Percentiles rank a stretch among this genome's conserved stretches.
Conservation (phyloP, 92 coral and sea anemone genomes). For the Scolanthus callimorphus region DNA sequence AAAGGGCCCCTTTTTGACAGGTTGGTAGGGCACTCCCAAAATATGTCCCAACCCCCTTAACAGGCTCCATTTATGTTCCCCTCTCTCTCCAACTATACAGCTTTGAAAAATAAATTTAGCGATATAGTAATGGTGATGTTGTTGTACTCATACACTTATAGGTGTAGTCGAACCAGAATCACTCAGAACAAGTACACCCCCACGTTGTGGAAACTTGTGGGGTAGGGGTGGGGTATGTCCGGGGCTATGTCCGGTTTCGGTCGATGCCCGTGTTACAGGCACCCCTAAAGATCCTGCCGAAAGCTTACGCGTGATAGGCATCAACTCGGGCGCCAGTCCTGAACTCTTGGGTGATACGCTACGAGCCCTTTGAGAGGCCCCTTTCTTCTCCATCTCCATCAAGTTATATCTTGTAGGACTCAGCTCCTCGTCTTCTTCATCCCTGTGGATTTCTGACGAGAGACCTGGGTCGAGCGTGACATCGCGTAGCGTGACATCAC, state of each 20-base stretch:
- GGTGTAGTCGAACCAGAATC: constrained; percentile 22
- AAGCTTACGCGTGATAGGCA: background rate
- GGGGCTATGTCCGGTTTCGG: background rate
- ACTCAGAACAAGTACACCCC: constrained; percentile 16
- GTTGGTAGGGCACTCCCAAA: too few relatives aligned
- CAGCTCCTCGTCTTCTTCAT: too few relatives aligned
- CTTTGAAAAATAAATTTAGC: too few relatives aligned
- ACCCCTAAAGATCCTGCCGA: constrained; percentile 1
- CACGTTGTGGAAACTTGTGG: constrained; percentile 6
- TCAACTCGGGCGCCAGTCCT: background rate
- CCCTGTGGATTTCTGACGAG: too few relatives aligned
- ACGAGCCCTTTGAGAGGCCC: background rate
- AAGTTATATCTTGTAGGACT: too few relatives aligned
- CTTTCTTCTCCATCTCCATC: too few relatives aligned
- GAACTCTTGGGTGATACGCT: background rate
- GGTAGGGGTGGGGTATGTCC: constrained; percentile 21
- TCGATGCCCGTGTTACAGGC: background rate
- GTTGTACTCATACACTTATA: constrained; percentile 13
- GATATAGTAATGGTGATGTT: too few relatives aligned
- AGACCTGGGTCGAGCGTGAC: background rate
- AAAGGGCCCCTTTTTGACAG: too few relatives aligned
- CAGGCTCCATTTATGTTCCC: too few relatives aligned
- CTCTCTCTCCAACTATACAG: too few relatives aligned
- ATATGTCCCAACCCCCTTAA: too few relatives aligned
- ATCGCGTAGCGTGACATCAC: too few relatives aligned